These are phyloP conservation scores for Osmerus mordax DNA, from an alignment of 2,113 vertebrate genomes.

Conservation along the genomic window DNA sequence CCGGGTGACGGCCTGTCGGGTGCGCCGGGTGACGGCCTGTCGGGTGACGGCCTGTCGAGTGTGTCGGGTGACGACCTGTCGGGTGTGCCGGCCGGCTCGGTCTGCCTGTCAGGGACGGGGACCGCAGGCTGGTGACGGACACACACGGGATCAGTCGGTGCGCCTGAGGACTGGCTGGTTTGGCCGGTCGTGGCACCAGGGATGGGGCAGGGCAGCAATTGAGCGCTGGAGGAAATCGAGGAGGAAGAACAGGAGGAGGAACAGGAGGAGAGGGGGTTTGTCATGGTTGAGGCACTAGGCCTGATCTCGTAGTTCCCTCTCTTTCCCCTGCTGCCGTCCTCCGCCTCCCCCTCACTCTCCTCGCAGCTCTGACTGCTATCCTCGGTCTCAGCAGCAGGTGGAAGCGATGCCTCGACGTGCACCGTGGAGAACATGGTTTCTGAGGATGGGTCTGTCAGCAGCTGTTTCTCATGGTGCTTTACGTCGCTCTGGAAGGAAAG, in stretches of 20 bases:
- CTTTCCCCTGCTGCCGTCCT: not conserved
- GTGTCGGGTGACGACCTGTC: too few relatives aligned
- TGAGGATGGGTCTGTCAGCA: rapidly evolving
- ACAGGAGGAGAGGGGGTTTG: not conserved
- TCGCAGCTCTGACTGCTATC: not conserved
- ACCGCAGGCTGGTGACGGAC: not conserved
- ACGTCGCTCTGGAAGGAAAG: conserved; percentile 29
- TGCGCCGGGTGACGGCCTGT: too few relatives aligned
- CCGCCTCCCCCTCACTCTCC: conserved; percentile 8
- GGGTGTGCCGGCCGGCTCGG: not conserved
- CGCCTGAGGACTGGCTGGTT: not conserved
- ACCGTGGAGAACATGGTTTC: not conserved
- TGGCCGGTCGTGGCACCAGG: not conserved
- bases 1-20: too few relatives aligned
- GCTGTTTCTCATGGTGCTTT: not conserved
- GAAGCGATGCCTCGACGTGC: not conserved
- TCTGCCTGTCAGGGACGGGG: not conserved
- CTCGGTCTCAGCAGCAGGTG: conserved; percentile 13
- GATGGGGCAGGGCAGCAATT: not conserved
- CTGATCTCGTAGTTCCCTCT: conserved; percentile 18
- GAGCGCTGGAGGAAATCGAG: not conserved
- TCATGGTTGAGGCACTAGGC: not conserved
- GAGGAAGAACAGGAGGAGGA: conserved; percentile 14
- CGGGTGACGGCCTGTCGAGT: too few relatives aligned
- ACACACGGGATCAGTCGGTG: not conserved